Evolutionary conservation across 2,797 vertebrate species (phyloP).

Genomic region (Hapalemur alaotrensis): DNA sequence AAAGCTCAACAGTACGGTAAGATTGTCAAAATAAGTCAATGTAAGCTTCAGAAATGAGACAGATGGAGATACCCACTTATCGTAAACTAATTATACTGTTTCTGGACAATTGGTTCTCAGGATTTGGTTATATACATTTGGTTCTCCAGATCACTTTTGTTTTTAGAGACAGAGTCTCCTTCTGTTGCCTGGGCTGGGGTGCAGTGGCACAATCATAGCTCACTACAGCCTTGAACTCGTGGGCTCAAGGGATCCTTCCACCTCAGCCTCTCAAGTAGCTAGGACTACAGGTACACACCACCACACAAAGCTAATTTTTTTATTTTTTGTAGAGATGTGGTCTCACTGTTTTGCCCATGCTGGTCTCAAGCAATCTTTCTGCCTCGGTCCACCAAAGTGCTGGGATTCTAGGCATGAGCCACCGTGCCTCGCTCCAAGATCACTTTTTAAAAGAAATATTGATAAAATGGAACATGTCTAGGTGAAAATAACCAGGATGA

Average conservation of each 20-base stretch:
- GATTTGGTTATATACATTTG: not conserved
- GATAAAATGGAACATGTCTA: not conserved
- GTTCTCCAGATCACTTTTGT: not conserved
- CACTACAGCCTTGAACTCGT: not conserved
- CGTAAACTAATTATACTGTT: not conserved
- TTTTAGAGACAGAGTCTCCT: not conserved
- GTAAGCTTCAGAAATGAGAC: not conserved
- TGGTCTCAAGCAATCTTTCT: not conserved
- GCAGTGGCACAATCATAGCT: not conserved
- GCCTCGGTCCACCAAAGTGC: not conserved
- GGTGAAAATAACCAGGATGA: not conserved
- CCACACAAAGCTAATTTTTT: not conserved
- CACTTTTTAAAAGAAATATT: constrained; percentile 2
- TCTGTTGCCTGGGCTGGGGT: not conserved
- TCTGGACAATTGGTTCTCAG: not conserved
- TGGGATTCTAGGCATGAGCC: not conserved
- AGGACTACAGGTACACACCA: not conserved
- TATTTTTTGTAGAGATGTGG: not conserved
- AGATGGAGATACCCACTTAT: not conserved
- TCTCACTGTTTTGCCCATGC: not conserved
- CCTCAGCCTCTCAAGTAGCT: not conserved
- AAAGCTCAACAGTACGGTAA: not conserved
- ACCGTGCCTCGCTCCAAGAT: not conserved
- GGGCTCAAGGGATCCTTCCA: not conserved
- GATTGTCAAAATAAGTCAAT: not conserved